Evolutionary conservation across 2,113 vertebrate genomes (phyloP), one percentile per base, ranked within the genome.

Genomic region (Strigops habroptila): DNA sequence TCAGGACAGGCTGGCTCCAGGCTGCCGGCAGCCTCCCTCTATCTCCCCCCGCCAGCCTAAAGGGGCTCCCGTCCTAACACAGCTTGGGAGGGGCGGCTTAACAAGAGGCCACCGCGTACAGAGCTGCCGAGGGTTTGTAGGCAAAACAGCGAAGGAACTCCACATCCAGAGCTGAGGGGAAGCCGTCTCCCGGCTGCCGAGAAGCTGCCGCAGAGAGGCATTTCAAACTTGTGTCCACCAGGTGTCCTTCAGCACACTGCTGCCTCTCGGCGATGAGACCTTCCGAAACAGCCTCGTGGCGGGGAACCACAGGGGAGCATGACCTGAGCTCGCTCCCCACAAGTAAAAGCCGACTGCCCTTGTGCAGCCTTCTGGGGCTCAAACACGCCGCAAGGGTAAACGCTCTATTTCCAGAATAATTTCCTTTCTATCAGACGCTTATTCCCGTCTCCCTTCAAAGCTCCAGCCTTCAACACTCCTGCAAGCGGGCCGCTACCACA

Each of bases 181-280:
- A 84, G 65, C 63, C 3, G 33, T 5, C 51, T 60, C 18, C 39
- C 7, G 33, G 67, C 65, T 33, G 68, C 73, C n/a, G 48, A 71
- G 14, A 35, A 41, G 75, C 79, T 21, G 87, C 22, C 4, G 43
- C 76, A 12, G 53, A 46, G 64, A 84, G 69, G 91, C 93, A 84
- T 88, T 97, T 86, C 96, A 91, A 71, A 86, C 59, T 84, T 90
- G 59, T 4, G 94, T 96, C 97, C 97, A 90, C 95, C 95, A 97
- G 96, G 97, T 96, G 97, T 97, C 97, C 95, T 92, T 92, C 93
- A n/a, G 93, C 82, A 65, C 87, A 39, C 10, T 62, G 80, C 85
- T 69, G 70, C n/a, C 39, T 74, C 86, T 46, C 51, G n/a, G 25
- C 41, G 49, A 63, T 3, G 59, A 52, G 86, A 62, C 86, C 81